phyloP scores from a whole-genome alignment of 2,113 vertebrate genomes.

The Oreocharis arfaki region DNA sequence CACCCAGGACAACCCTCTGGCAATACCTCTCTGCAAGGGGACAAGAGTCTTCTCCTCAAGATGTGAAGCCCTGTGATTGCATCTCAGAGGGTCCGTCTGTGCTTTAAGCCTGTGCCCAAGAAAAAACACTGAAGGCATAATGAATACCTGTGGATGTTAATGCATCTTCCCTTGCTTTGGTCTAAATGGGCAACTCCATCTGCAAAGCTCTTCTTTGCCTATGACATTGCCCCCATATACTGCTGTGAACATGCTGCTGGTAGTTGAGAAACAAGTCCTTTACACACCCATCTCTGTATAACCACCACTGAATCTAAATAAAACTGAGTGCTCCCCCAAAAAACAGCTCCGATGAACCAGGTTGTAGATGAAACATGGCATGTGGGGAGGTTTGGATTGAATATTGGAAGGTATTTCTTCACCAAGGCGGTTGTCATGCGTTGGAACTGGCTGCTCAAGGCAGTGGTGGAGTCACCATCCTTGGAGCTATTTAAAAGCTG shows the following conservation, averaged over 20 bases:
- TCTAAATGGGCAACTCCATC: neutral
- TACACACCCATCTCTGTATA: fast-evolving
- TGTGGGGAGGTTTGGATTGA: neutral
- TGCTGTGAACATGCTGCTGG: neutral
- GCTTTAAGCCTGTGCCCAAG: neutral
- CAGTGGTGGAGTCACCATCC: neutral
- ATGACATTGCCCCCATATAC: neutral
- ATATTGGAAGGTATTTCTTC: neutral
- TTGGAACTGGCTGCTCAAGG: neutral
- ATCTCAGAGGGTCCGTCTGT: fast-evolving
- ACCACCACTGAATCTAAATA: neutral
- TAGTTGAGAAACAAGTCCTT: neutral
- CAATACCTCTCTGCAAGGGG: neutral
- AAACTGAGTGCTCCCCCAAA: neutral
- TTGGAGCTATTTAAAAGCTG: neutral
- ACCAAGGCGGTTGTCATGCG: neutral
- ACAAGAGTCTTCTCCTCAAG: neutral
- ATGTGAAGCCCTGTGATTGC: neutral
- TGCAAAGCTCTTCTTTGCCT: neutral
- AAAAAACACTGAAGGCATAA: neutral
- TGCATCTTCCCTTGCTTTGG: neutral
- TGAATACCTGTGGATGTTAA: neutral
- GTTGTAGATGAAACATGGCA: fast-evolving
- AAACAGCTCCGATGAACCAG: fast-evolving
- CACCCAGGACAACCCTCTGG: fast-evolving